Evolutionary conservation across 2,888 invertebrate species (phyloP), one percentile per base, ranked within the genome.

Genomic region (Dinocampus coccinellae): DNA sequence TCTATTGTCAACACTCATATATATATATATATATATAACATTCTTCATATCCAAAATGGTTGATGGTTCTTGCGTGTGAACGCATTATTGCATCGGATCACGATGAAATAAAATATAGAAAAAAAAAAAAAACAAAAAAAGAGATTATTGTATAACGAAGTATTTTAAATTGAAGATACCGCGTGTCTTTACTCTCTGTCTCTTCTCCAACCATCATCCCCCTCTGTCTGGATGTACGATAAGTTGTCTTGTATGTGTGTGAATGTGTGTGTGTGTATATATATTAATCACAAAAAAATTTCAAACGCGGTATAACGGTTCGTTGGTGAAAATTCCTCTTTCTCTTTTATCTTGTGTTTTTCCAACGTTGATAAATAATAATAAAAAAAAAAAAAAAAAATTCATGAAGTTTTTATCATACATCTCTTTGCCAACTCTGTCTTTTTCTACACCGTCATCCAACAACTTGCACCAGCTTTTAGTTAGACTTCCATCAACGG

Each of bases 31-130:
- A 61, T 9, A 20, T n/a, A n/a, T n/a, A 22, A 20, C 33, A 33
- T 20, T 34, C 16, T 29, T 16, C 60, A 29, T 47, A 64, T 22
- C 22, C 57, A 65, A 60, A 42, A 34, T 57, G n/a, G 9, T 10
- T 29, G 42, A 70, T 64, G 24, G 34, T 58, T 22, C n/a, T 55
- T 70, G 16, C 77, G 77, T 77, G 77, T 67, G 75, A 76, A 76
- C 70, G 73, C 73, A 76, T 57, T 53, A 64, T 73, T 71, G 66
- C 61, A 69, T 47, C 39, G 57, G 68, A 47, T 65, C 36, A 55
- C 24, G 29, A 63, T 47, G 20, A 29, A 26, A 47, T 66, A 65
- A 55, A 73, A 70, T 72, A 74, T 69, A 68, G 53, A 29, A 64
- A 70, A 70, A 70, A 72, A 69, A 55, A 52, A 36, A 39, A 52